Evolutionary conservation across 2,797 vertebrate genomes (phyloP).

Genomic region (Hafferia zeledoni): DNA sequence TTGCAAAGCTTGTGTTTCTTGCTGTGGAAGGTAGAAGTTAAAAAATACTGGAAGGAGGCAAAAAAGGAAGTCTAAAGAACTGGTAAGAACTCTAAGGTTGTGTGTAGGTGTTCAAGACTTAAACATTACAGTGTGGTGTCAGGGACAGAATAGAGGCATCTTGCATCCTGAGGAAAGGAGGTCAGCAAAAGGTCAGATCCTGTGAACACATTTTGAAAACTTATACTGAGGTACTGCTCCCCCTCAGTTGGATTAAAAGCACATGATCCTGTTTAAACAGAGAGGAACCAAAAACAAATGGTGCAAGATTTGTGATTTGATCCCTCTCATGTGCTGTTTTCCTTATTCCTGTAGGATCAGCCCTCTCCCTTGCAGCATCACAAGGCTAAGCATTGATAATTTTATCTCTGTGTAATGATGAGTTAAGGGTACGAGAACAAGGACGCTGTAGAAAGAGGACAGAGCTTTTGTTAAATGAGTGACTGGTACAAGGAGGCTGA

Average conservation of each 20-base stretch:
- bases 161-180: fast-evolving
- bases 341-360: background rate
- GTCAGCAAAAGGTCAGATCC: background rate
- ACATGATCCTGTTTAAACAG: background rate
- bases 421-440: slow-evolving; percentile 29
- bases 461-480: slow-evolving; percentile 4
- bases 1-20: background rate
- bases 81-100: background rate
- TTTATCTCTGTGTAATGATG: background rate
- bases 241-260: background rate
- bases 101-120: background rate
- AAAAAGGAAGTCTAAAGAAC: background rate
- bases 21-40: background rate
- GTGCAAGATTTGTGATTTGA: background rate
- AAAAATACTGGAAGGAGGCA: background rate
- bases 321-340: background rate
- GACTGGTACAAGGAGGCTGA: slow-evolving; percentile 43
- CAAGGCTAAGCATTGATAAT: slow-evolving; percentile 10
- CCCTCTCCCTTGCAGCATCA: background rate
- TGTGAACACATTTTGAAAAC: background rate
- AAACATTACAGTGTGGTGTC: background rate
- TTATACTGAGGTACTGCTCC: background rate
- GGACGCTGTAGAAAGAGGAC: background rate
- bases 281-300: background rate
- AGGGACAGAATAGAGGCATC: background rate